These are phyloP conservation scores for Leucoptera coffeella DNA, from an alignment of 2,888 invertebrate genomes.

Conservation along the genomic window DNA sequence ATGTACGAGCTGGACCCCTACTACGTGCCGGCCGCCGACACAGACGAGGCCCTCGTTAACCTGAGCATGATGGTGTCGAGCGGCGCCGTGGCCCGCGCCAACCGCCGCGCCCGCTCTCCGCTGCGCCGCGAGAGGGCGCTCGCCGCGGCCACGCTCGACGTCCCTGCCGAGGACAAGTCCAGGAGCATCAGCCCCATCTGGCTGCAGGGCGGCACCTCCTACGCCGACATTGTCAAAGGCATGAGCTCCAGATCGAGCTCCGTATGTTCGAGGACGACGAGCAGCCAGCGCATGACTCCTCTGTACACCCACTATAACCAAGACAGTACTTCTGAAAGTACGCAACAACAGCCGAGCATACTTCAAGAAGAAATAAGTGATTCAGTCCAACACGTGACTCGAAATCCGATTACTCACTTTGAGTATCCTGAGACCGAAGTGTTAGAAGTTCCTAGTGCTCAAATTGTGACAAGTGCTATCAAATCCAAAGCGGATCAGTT, in stretches of 20 bases:
- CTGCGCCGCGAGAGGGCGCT: conserved; percentile 16
- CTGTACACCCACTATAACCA: conserved; percentile 1
- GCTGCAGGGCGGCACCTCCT: conserved; percentile 67
- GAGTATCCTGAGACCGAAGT: too few relatives aligned
- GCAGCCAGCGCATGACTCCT: conserved; percentile 10
- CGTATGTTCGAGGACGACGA: conserved; percentile 15
- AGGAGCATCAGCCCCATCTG: conserved; percentile 68
- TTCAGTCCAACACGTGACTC: conserved; percentile 14
- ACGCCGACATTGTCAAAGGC: conserved; percentile 75
- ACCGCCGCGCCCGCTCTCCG: conserved; percentile 33
- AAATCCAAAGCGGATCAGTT: conserved; percentile 16
- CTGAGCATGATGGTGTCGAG: conserved; percentile 27
- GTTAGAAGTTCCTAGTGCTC: conserved; percentile 13
- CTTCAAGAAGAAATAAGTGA: conserved; percentile 15
- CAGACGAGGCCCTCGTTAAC: conserved; percentile 54
- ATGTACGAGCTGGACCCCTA: conserved; percentile 74
- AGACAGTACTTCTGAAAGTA: conserved; percentile 4
- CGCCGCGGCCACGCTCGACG: conserved; percentile 6
- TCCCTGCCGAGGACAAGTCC: conserved; percentile 9
- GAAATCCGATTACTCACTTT: too few relatives aligned
- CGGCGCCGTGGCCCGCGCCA: conserved; percentile 13
- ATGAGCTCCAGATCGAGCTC: conserved; percentile 29
- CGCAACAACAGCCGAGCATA: conserved; percentile 9
- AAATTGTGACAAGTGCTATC: conserved; percentile 19
- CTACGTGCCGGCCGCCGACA: conserved; percentile 51